Conservation (phyloP, 2,888 invertebrate species). For the Metalampra italica region DNA sequence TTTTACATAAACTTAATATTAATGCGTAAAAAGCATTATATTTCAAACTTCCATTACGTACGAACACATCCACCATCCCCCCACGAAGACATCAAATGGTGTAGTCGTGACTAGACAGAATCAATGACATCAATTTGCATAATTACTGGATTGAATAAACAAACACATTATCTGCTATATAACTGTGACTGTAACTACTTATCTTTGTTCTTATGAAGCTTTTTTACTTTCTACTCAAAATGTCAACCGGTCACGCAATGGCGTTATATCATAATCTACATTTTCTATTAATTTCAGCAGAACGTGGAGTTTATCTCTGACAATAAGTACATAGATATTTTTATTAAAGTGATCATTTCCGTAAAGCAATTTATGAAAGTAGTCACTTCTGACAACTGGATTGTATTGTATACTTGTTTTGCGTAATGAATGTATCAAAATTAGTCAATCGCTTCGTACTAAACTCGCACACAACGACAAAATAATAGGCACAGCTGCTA, state of each 20-base stretch:
- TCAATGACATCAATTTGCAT: constrained; percentile 49
- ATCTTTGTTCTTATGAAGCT: constrained; percentile 20
- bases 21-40: too few relatives aligned
- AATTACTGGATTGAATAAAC: constrained; percentile 46
- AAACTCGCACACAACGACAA: constrained; percentile 55
- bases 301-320: too few relatives aligned
- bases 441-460: constrained; percentile 29
- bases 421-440: constrained; percentile 43
- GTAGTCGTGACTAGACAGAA: constrained; percentile 47
- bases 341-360: too few relatives aligned
- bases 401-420: too few relatives aligned
- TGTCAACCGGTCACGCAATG: constrained; percentile 60
- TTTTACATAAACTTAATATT: too few relatives aligned
- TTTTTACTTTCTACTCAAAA: constrained; percentile 29
- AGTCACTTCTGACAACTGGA: too few relatives aligned
- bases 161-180: constrained; percentile 41
- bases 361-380: too few relatives aligned
- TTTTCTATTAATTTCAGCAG: constrained; percentile 30
- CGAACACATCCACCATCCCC: neutral
- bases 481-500: constrained; percentile 76
- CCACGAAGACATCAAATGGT: constrained; percentile 23
- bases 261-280: constrained; percentile 43
- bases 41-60: constrained; percentile 6
- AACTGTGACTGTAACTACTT: constrained; percentile 41
- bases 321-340: too few relatives aligned